Percentiles rank a stretch among this genome's conserved stretches.
These are phyloP conservation scores for Pygoscelis adeliae DNA, from an alignment of 2,113 vertebrate species.

Conservation along the genomic window DNA sequence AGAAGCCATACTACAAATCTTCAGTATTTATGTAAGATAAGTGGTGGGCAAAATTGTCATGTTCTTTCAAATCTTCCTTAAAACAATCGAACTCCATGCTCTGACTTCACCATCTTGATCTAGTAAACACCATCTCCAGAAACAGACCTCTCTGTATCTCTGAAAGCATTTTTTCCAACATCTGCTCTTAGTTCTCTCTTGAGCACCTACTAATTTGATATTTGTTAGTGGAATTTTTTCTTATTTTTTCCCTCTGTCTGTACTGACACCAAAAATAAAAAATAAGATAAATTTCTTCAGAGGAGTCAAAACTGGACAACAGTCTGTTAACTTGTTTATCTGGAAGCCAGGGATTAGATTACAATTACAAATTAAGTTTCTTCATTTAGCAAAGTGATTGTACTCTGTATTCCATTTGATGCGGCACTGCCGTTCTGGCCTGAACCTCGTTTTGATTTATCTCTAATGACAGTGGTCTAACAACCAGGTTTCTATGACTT, in stretches of 20 bases:
- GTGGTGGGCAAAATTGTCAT: background rate
- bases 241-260: background rate
- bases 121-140: background rate
- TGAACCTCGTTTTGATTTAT: background rate
- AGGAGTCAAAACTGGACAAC: background rate
- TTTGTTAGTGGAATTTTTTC: background rate
- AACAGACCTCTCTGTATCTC: background rate
- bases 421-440: rapidly evolving
- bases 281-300: background rate
- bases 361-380: background rate
- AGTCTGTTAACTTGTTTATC: background rate
- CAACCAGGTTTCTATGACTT: background rate
- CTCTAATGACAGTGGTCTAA: background rate
- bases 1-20: background rate
- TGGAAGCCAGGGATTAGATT: background rate
- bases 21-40: background rate
- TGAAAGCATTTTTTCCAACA: background rate
- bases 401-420: background rate
- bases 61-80: background rate
- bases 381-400: background rate
- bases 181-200: background rate
- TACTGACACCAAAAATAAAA: background rate
- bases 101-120: background rate
- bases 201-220: background rate
- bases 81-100: background rate